Conservation (phyloP, 2,888 invertebrate genomes). For the Melipona beecheii region DNA sequence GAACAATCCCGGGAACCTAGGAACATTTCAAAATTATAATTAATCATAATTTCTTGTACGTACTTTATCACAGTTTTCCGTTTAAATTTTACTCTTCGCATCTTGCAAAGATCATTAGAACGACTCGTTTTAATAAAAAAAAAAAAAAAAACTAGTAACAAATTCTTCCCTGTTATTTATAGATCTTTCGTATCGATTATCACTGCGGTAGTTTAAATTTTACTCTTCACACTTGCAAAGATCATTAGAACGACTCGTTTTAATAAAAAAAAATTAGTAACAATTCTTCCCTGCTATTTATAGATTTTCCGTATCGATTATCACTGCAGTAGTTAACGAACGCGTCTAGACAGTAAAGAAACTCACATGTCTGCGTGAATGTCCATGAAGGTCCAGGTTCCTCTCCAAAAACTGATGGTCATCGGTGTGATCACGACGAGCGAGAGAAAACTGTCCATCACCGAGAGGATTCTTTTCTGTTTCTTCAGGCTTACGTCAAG, state of each 20-base stretch:
- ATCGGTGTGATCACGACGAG: conserved; percentile 84
- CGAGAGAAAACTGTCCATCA: conserved; percentile 84
- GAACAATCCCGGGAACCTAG: conserved; percentile 22
- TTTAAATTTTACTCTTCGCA: not conserved
- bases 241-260: not conserved
- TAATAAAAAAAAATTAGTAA: not conserved
- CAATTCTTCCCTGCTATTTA: too few relatives aligned
- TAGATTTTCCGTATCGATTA: not conserved
- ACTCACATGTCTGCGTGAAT: conserved; percentile 77
- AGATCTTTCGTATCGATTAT: not conserved
- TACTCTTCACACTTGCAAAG: not conserved
- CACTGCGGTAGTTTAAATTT: not conserved
- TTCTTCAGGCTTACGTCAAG: conserved; percentile 47
- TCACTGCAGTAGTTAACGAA: not conserved
- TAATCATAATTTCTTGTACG: not conserved
- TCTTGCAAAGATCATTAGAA: not conserved
- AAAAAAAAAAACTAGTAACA: not conserved
- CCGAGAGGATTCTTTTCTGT: conserved; percentile 73
- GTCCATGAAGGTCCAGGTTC: conserved; percentile 86
- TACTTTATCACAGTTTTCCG: too few relatives aligned
- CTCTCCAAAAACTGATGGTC: conserved; percentile 86
- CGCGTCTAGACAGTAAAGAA: not conserved
- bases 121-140: not conserved
- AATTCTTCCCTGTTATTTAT: too few relatives aligned
- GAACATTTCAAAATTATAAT: not conserved